Base-by-base conservation (phyloP, 2,797 vertebrate genomes). In the Anguilla marmorata region DNA sequence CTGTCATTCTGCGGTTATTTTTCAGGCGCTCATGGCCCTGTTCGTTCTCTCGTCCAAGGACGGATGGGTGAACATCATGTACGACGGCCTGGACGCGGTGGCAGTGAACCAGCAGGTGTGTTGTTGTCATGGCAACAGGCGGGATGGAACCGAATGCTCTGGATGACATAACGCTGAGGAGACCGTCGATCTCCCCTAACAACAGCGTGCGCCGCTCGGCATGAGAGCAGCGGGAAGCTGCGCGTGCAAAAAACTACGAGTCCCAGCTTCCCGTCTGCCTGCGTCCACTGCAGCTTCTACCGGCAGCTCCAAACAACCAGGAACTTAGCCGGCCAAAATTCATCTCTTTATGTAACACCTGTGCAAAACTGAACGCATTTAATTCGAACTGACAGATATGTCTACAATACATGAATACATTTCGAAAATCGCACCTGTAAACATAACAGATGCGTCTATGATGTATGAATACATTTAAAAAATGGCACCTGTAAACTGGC, bases 1-100 rank as follows among this genome's bases (percentile, higher is more conserved):
- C 60, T 60, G 19, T 12, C 3, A 21, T 63, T 63, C 24, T 63
- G 60, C 21, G 60, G 60, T n/a, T 66, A 21, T 66, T n/a, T 90
- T 52, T 41, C 93, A 97, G 99, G 99, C 98, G 52, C 96, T 99
- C 93, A 99, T 99, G 99, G 98, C 99, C 0, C 93, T 99, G 92
- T 99, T 99, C 84, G 98, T 99, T 88, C 97, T 99, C 84, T 99
- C 98, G 4, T 99, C 98, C 92, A 99, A 99, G 93, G 99, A 99
- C 0, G 99, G 99, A 88, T 99, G 99, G 99, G 99, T 99, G 89
- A 99, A 98, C 94, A 99, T 99, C 94, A 99, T 99, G 98, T 99
- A 99, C 0, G 97, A 99, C 0, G 99, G 99, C 2, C 95, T 99
- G 91, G 99, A 99, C 1, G 98, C 99, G 0, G 98, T 99, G 74